phyloP scores from a whole-genome alignment of 2,888 invertebrate species.

The Polydrusus pterygomalis region DNA sequence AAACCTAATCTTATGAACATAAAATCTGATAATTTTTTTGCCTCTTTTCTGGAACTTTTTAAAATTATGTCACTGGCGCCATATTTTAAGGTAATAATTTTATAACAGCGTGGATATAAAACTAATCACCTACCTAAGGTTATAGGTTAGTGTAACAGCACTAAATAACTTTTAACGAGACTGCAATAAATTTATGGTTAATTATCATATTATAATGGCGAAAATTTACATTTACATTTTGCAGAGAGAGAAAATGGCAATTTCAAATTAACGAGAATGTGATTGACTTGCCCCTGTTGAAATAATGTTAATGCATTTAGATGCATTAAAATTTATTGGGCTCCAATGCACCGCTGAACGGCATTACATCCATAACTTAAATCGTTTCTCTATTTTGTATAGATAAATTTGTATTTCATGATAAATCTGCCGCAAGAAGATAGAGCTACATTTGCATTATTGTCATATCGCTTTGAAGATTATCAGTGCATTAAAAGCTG shows the following conservation, averaged over 20 bases:
- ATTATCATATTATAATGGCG: conserved; percentile 49
- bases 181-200: conserved; percentile 39
- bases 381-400: too few species aligned
- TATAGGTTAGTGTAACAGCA: conserved; percentile 16
- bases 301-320: conserved; percentile 26
- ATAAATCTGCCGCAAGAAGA: too few species aligned
- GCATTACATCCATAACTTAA: neutral
- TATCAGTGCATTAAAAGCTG: too few species aligned
- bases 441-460: too few species aligned
- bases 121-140: neutral
- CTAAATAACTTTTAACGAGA: conserved; percentile 13
- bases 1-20: too few species aligned
- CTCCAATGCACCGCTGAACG: neutral
- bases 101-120: too few species aligned
- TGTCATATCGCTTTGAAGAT: too few species aligned
- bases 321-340: neutral
- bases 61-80: too few species aligned
- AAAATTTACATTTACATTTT: conserved; percentile 46
- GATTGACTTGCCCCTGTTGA: conserved; percentile 31
- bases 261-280: conserved; percentile 34
- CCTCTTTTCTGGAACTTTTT: too few species aligned
- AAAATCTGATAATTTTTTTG: too few species aligned
- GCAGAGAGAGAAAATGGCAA: conserved; percentile 38
- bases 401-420: too few species aligned
- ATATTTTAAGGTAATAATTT: too few species aligned